Percentiles rank a stretch among this genome's conserved stretches.
Evolutionary conservation across 2,888 invertebrate genomes (phyloP).

Genomic region (Exocentrus adspersus): DNA sequence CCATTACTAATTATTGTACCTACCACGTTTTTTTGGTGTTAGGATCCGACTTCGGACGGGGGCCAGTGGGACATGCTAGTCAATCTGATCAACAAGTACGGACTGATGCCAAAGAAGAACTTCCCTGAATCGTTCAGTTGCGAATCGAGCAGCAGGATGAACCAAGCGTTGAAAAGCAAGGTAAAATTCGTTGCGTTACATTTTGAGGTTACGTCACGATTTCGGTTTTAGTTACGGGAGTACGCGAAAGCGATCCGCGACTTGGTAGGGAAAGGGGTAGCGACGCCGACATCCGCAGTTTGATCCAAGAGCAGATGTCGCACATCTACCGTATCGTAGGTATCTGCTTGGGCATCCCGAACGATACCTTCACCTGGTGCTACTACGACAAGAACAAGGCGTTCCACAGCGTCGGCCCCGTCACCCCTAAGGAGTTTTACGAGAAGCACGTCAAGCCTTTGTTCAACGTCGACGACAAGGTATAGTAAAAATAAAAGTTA

Average conservation of each 20-base stretch:
- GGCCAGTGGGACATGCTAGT: constrained; percentile 95
- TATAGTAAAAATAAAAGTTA: constrained; percentile 20
- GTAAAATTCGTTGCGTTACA: too few species aligned
- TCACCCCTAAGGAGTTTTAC: constrained; percentile 85
- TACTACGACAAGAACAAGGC: constrained; percentile 85
- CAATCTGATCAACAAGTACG: constrained; percentile 87
- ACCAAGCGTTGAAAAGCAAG: constrained; percentile 83
- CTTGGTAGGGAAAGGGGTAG: constrained; percentile 69
- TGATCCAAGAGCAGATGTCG: constrained; percentile 76
- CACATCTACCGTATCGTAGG: constrained; percentile 83
- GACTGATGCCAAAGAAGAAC: constrained; percentile 87
- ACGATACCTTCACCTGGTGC: constrained; percentile 82
- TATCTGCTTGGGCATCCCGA: constrained; percentile 86
- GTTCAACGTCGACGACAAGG: constrained; percentile 84
- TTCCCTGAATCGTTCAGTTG: constrained; percentile 87
- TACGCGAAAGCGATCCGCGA: constrained; percentile 79
- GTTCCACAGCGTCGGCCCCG: constrained; percentile 78
- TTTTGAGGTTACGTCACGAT: too few species aligned
- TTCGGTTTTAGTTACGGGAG: constrained; percentile 73
- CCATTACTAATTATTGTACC: too few species aligned
- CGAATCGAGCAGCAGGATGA: constrained; percentile 79
- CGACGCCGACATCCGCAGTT: constrained; percentile 70
- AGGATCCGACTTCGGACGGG: constrained; percentile 86
- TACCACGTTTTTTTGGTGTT: too few species aligned
- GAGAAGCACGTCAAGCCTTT: constrained; percentile 78